phyloP scores from a whole-genome alignment of 2,113 vertebrate species.

The Hirundichthys speculiger region DNA sequence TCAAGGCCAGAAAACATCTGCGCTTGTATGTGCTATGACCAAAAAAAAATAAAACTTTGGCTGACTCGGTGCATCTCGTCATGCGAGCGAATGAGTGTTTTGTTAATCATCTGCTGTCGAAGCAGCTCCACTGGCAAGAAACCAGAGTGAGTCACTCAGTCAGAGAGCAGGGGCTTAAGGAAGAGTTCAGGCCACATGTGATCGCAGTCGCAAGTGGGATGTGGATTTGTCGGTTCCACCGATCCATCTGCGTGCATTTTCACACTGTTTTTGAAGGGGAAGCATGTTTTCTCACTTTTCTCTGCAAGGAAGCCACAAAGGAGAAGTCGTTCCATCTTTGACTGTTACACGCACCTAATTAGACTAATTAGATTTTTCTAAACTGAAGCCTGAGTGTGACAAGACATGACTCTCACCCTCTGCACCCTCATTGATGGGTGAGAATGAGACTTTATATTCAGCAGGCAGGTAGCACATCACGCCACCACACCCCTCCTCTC shows the following conservation, averaged over 20 bases:
- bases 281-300: slow-evolving; percentile 53
- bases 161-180: not conserved
- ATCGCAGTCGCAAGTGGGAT: slow-evolving; percentile 12
- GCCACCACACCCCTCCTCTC: slow-evolving; percentile 9
- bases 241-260: slow-evolving; percentile 25
- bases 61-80: no score
- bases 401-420: slow-evolving; percentile 50
- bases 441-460: slow-evolving; percentile 66
- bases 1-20: not conserved
- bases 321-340: slow-evolving; percentile 26
- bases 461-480: slow-evolving; percentile 54
- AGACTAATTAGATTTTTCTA: slow-evolving; percentile 67
- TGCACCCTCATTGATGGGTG: slow-evolving; percentile 58
- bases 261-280: slow-evolving; percentile 19
- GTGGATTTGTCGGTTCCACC: slow-evolving; percentile 27
- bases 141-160: not conserved
- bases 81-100: slow-evolving; percentile 11
- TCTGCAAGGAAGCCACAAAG: slow-evolving; percentile 14
- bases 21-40: not conserved
- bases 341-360: slow-evolving; percentile 67
- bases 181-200: no score
- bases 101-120: slow-evolving; percentile 17
- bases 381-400: slow-evolving; percentile 57
- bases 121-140: not conserved
- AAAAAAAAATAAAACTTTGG: no score